Conservation (phyloP, 2,797 vertebrate species). For the Sarcophilus harrisii region DNA sequence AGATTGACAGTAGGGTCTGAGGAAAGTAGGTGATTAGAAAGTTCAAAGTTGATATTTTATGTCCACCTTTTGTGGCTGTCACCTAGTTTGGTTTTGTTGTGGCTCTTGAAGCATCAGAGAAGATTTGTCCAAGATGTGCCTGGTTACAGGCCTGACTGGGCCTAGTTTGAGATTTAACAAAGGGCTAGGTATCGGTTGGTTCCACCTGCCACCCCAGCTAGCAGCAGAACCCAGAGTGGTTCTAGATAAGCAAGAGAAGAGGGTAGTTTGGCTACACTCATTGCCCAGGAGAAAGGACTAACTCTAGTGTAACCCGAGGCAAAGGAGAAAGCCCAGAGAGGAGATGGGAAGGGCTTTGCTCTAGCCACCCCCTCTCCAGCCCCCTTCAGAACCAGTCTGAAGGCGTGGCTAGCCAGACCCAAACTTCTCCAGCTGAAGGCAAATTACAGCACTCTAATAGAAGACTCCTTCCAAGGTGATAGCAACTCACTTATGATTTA, state of each 20-base stretch:
- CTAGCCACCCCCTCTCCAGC: neutral
- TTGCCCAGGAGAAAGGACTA: neutral
- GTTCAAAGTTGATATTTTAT: neutral
- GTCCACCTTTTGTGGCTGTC: neutral
- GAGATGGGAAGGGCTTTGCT: neutral
- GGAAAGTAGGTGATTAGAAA: neutral
- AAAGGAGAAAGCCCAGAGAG: neutral
- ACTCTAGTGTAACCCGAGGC: no score
- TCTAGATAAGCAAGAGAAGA: neutral
- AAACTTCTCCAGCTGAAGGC: neutral
- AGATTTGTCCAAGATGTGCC: neutral
- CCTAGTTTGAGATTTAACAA: neutral
- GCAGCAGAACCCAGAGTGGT: neutral
- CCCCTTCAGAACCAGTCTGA: neutral
- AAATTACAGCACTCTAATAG: neutral
- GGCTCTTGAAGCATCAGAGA: neutral
- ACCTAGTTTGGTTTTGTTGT: neutral
- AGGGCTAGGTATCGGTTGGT: neutral
- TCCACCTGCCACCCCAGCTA: neutral
- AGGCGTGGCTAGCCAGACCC: neutral
- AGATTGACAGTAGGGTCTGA: neutral
- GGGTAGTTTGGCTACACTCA: neutral
- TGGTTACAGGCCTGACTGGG: neutral
- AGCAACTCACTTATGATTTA: neutral
- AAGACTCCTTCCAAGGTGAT: neutral